Conservation (phyloP, 30 jellyfish, hydroid and myxozoan species). For the Nemopilema nomurai region DNA sequence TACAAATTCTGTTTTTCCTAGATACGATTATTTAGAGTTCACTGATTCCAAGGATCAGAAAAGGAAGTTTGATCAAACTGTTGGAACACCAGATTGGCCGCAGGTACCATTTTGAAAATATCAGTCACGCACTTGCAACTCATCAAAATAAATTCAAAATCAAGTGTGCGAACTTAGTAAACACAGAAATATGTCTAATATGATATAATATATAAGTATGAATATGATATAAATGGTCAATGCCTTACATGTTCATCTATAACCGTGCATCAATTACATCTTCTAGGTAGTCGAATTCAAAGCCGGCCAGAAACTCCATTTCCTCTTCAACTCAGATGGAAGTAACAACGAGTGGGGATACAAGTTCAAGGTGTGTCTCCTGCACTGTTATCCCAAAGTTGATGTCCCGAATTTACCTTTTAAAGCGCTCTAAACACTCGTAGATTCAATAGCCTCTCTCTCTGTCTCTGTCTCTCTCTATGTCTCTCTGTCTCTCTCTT, state of each 20-base stretch:
- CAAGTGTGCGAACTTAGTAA: too few relatives aligned
- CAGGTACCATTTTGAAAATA: too few relatives aligned
- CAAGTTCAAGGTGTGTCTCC: conserved; percentile 78
- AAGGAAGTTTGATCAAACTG: conserved; percentile 78
- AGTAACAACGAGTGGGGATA: conserved; percentile 97
- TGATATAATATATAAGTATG: too few relatives aligned
- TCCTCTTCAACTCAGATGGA: conserved; percentile 94
- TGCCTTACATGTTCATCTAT: not conserved
- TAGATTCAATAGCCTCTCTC: too few relatives aligned
- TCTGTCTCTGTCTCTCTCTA: too few relatives aligned
- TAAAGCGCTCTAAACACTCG: too few relatives aligned
- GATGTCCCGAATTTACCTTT: too few relatives aligned
- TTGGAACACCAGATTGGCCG: conserved; percentile 91
- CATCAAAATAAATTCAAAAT: too few relatives aligned
- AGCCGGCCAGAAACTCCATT: conserved; percentile 88
- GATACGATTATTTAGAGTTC: conserved; percentile 93
- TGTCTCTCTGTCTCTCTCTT: too few relatives aligned
- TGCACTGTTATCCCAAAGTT: not conserved
- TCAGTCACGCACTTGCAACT: too few relatives aligned
- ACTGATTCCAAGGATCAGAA: conserved; percentile 89
- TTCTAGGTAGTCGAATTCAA: conserved; percentile 77
- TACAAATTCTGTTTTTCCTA: conserved; percentile 1
- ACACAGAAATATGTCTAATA: too few relatives aligned
- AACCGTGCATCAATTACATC: not conserved
- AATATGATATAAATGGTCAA: too few relatives aligned